Conservation (phyloP, 1,140 invertebrate species). For the Xylocopa sonorina region DNA sequence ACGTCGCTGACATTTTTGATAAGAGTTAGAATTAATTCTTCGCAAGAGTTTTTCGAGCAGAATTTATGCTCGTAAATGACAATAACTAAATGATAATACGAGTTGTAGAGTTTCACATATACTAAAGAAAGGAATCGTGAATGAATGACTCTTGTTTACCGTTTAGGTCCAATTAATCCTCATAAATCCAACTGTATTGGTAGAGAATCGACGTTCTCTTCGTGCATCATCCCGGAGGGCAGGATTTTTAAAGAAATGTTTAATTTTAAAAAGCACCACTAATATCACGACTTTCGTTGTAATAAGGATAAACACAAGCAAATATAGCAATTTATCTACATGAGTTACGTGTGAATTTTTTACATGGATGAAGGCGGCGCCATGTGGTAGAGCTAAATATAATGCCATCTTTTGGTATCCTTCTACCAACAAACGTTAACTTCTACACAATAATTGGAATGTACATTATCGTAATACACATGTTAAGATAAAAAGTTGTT, state of each 20-base stretch:
- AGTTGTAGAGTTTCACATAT: not conserved
- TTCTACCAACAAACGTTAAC: not conserved
- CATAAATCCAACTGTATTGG: slow-evolving; percentile 29
- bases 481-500: no score
- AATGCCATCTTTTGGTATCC: not conserved
- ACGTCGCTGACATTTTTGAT: no score
- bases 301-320: slow-evolving; percentile 22
- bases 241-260: not conserved
- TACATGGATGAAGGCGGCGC: slow-evolving; percentile 1
- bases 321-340: slow-evolving; percentile 14
- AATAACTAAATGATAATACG: not conserved
- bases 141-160: slow-evolving; percentile 40
- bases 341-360: not conserved
- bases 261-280: not conserved
- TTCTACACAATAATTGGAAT: not conserved
- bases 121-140: not conserved
- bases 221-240: not conserved
- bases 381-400: not conserved
- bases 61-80: no score
- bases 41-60: not conserved
- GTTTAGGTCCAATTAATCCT: slow-evolving; percentile 13
- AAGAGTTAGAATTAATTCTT: not conserved
- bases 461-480: no score
- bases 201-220: not conserved
- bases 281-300: slow-evolving; percentile 14